Percentiles rank a stretch among this genome's conserved stretches.
Evolutionary conservation across 2,888 invertebrate genomes (phyloP).

Genomic region (Eilema caniola): DNA sequence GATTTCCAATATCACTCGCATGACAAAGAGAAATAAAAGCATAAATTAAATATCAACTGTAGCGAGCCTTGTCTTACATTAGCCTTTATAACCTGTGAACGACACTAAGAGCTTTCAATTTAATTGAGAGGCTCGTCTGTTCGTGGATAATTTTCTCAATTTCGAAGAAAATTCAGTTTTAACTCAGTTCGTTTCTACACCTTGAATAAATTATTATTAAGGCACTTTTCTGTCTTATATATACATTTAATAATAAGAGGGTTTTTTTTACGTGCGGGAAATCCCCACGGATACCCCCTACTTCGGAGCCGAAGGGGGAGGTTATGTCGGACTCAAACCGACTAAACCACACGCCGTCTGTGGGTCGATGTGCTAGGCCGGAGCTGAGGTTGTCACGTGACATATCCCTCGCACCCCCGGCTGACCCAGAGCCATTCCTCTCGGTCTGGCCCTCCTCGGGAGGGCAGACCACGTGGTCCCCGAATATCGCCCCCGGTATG

Average conservation of each 20-base stretch:
- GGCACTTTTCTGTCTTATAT: background rate
- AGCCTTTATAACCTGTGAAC: slow-evolving; percentile 56
- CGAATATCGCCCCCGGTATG: no score
- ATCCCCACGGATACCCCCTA: no score
- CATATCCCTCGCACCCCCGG: no score
- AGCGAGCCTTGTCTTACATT: slow-evolving; percentile 46
- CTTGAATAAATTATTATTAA: background rate
- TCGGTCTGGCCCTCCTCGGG: no score
- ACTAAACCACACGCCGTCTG: no score
- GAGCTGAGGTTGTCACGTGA: no score
- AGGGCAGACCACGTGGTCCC: no score
- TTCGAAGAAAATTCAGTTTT: slow-evolving; percentile 33
- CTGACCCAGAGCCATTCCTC: no score
- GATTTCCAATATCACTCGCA: background rate
- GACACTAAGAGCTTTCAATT: slow-evolving; percentile 64
- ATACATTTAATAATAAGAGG: background rate
- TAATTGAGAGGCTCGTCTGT: slow-evolving; percentile 60
- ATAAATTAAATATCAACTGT: slow-evolving; percentile 14
- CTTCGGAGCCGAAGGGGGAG: no score
- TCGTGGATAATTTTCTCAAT: slow-evolving; percentile 45
- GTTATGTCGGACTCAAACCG: no score
- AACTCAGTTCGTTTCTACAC: slow-evolving; percentile 2
- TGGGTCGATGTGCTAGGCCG: no score
- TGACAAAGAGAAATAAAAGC: slow-evolving; percentile 6
- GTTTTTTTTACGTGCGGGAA: no score